phyloP scores from a whole-genome alignment of 2,888 invertebrate species.

The Liodrosophila aerea region DNA sequence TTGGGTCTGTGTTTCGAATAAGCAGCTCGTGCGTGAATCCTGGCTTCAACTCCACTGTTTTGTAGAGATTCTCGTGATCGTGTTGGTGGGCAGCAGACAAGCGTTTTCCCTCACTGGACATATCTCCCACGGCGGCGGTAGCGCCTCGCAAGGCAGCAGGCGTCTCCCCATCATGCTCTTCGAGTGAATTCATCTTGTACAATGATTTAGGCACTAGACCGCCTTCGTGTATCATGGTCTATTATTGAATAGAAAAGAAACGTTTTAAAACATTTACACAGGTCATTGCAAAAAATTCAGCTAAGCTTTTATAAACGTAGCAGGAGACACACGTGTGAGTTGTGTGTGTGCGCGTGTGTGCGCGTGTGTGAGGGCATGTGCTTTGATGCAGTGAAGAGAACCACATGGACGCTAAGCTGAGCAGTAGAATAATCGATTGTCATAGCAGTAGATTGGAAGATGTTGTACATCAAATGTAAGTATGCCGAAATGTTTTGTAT shows the following conservation, averaged over 20 bases:
- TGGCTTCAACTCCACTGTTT: slow-evolving; percentile 78
- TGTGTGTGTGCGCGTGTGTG: too few relatives aligned
- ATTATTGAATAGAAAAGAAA: slow-evolving; percentile 34
- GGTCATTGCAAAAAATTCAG: too few relatives aligned
- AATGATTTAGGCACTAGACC: slow-evolving; percentile 94
- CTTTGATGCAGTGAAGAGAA: too few relatives aligned
- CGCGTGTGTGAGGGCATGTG: too few relatives aligned
- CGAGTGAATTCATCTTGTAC: slow-evolving; percentile 86
- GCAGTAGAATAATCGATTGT: too few relatives aligned
- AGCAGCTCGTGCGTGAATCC: slow-evolving; percentile 89
- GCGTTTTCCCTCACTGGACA: slow-evolving; percentile 47
- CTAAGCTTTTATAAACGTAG: too few relatives aligned
- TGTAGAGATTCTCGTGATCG: slow-evolving; percentile 81
- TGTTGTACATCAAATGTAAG: too few relatives aligned
- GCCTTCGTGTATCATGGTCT: slow-evolving; percentile 93
- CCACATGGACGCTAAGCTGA: too few relatives aligned
- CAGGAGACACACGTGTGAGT: too few relatives aligned
- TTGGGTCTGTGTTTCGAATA: slow-evolving; percentile 91
- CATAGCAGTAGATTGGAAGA: too few relatives aligned
- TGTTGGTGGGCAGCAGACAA: slow-evolving; percentile 62
- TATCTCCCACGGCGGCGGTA: slow-evolving; percentile 16
- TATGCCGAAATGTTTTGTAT: too few relatives aligned
- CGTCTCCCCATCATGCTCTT: slow-evolving; percentile 61
- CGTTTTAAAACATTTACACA: neutral
- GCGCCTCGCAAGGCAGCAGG: slow-evolving; percentile 30